These are phyloP conservation scores for Ursus arctos DNA, from an alignment of 2,113 vertebrate genomes.

Conservation along the genomic window DNA sequence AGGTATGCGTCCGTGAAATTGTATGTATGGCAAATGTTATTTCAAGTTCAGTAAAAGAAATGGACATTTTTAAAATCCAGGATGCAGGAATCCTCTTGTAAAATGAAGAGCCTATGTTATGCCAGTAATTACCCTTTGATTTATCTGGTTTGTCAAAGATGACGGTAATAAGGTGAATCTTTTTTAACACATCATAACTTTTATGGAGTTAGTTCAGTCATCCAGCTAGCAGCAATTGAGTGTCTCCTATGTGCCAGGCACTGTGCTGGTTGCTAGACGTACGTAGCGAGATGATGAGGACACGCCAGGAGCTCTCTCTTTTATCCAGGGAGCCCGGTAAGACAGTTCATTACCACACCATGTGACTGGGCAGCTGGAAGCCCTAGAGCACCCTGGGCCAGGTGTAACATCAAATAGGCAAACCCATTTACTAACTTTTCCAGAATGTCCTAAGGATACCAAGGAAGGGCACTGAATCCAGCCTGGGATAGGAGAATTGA, in stretches of 20 bases:
- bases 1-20: background rate
- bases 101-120: background rate
- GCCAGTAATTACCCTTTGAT: background rate
- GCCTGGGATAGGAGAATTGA: background rate
- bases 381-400: background rate
- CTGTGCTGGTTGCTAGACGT: background rate
- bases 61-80: background rate
- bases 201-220: background rate
- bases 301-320: background rate
- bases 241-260: background rate
- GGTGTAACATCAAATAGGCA: background rate
- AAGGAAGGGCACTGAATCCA: background rate
- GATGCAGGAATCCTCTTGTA: background rate
- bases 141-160: background rate
- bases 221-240: background rate
- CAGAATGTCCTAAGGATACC: background rate
- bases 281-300: background rate
- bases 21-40: background rate
- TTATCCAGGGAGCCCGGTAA: background rate
- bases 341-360: background rate
- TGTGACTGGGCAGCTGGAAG: background rate
- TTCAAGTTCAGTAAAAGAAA: background rate
- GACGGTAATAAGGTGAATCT: background rate
- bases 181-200: background rate
- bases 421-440: background rate